Evolutionary conservation across 2,113 vertebrate genomes (phyloP).

Genomic region (Leptodactylus fuscus): DNA sequence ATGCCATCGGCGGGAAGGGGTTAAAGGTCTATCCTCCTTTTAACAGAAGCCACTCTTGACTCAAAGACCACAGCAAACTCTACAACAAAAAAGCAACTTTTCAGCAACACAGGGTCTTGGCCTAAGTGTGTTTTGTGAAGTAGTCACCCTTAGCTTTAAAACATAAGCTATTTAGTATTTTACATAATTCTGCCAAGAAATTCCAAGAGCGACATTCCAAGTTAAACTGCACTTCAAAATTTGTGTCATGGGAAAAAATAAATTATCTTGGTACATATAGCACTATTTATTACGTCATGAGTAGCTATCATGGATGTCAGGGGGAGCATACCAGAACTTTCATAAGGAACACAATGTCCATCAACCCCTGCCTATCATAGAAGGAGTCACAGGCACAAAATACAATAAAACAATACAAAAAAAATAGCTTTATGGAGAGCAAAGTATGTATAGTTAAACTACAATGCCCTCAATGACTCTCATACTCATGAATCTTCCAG

Average conservation of each 20-base stretch:
- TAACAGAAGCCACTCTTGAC: too few relatives aligned
- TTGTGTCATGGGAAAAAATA: background rate
- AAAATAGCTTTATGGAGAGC: background rate
- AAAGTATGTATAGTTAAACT: background rate
- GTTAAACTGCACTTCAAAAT: background rate
- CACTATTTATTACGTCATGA: background rate
- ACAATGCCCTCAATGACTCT: background rate
- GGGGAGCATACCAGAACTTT: background rate
- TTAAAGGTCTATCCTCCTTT: too few relatives aligned
- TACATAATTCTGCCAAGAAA: background rate
- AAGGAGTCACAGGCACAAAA: background rate
- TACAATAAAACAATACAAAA: background rate
- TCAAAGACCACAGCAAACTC: too few relatives aligned
- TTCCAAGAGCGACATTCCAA: background rate
- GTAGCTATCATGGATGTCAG: background rate
- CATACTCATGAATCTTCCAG: background rate
- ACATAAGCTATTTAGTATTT: background rate
- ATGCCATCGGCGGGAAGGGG: too few relatives aligned
- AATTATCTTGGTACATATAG: background rate
- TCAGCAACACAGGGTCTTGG: too few relatives aligned
- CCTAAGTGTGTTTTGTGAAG: background rate
- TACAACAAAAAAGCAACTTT: too few relatives aligned
- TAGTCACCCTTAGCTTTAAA: background rate
- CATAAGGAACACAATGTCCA: background rate
- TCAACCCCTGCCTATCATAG: background rate